These are phyloP conservation scores for Sericinus montela DNA, from an alignment of 2,888 invertebrate species.

Conservation along the genomic window DNA sequence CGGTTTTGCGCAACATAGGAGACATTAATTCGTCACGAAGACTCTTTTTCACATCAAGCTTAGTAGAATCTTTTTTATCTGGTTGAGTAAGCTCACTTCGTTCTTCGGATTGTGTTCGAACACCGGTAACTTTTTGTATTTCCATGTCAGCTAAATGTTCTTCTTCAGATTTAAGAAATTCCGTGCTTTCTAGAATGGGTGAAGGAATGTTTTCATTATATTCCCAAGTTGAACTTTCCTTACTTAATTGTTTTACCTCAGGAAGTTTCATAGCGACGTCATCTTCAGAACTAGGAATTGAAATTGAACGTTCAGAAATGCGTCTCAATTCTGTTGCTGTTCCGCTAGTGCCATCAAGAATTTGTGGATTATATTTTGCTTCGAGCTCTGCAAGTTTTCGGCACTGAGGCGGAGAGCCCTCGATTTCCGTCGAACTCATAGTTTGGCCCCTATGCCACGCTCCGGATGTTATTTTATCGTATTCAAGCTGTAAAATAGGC, in stretches of 20 bases:
- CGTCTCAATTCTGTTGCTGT: constrained; percentile 83
- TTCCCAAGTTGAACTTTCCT: constrained; percentile 80
- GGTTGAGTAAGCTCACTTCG: constrained; percentile 43
- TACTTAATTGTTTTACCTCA: constrained; percentile 70
- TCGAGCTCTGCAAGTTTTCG: constrained; percentile 82
- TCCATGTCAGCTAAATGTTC: constrained; percentile 77
- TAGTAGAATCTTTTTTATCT: constrained; percentile 46
- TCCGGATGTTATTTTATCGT: constrained; percentile 83
- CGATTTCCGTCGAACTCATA: constrained; percentile 88
- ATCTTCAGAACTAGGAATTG: constrained; percentile 87
- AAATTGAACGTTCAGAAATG: constrained; percentile 86
- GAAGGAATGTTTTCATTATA: constrained; percentile 83
- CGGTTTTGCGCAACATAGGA: constrained; percentile 84
- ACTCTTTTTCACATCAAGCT: constrained; percentile 66
- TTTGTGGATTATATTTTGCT: constrained; percentile 82
- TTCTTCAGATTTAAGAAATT: constrained; percentile 80
- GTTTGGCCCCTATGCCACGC: constrained; percentile 84
- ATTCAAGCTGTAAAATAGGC: constrained; percentile 85
- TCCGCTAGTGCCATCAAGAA: constrained; percentile 81
- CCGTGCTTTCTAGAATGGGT: constrained; percentile 80
- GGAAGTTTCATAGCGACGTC: constrained; percentile 81
- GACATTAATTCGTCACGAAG: constrained; percentile 85
- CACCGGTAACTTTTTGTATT: constrained; percentile 76
- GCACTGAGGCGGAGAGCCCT: constrained; percentile 87
- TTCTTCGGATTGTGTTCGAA: constrained; percentile 51